These are phyloP conservation scores for Aythya baeri DNA, from an alignment of 2,113 vertebrate species.

Conservation along the genomic window DNA sequence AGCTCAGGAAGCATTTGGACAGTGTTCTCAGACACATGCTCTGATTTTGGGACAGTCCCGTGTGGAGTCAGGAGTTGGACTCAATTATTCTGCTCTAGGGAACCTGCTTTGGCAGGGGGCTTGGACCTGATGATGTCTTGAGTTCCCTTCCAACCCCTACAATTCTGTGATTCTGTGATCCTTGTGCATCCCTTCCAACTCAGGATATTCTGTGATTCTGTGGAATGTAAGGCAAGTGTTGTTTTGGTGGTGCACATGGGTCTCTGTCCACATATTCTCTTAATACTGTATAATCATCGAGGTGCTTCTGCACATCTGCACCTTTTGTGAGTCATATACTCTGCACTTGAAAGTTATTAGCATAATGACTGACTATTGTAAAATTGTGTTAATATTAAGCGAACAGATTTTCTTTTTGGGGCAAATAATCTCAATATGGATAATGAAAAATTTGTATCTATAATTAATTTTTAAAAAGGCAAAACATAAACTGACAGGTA, in stretches of 20 bases:
- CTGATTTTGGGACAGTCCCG: neutral
- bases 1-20: neutral
- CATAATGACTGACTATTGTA: neutral
- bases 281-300: neutral
- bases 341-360: neutral
- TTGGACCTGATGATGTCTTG: too few relatives aligned
- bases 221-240: neutral
- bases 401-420: neutral
- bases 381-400: neutral
- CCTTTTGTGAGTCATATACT: constrained; percentile 2
- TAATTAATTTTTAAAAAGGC: neutral
- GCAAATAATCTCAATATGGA: neutral
- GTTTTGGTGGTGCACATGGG: neutral
- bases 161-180: too few relatives aligned
- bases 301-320: neutral
- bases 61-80: neutral
- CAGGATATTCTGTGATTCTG: neutral
- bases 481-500: neutral
- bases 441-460: neutral
- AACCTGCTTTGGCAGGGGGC: too few relatives aligned
- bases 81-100: neutral
- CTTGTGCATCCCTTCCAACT: neutral
- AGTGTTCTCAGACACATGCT: neutral
- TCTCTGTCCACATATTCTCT: neutral
- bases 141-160: too few relatives aligned